Base-by-base conservation (phyloP, 2,888 invertebrate genomes). In the Drosophila rubida region DNA sequence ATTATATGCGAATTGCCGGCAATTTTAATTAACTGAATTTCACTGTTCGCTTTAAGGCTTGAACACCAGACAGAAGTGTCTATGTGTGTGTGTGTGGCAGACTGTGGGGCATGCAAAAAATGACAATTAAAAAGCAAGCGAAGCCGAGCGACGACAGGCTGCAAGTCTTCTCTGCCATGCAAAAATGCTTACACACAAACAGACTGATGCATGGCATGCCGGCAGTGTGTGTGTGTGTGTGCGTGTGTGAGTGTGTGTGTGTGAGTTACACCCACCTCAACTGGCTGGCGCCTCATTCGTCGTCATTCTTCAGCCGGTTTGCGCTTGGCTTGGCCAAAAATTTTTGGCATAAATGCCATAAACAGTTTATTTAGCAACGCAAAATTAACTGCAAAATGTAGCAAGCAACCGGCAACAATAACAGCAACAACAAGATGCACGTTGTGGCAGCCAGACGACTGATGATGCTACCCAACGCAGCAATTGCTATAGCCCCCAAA, bases 291-390 rank as follows among this genome's bases (percentile, higher is more conserved):
- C 42, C 66, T 65, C 77, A 73, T 74, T 64, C 70, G 71, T 63
- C 65, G 71, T 63, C 82, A 69, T 79, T 66, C 69, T 64, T 69
- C 77, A 76, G 58, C 63, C 64, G 48, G 71, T 27, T 55, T 53
- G 63, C 23, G 60, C 55, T 32, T 44, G 63, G 62, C 45, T 69
- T 81, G 68, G 67, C 75, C 86, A 81, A 80, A 75, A 87, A 81
- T 85, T 87, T 81, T 85, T 87, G 88, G 85, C 88, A 87, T 87
- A 84, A 83, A 86, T 90, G 89, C 82, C 89, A 88, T 89, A 81
- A 89, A 86, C 87, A 87, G 90, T 89, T 89, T 89, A 90, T 89
- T 89, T 88, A 88, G 90, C 89, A 88, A 85, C 89, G 83, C 79
- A 87, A 89, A 89, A 89, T 89, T 90, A 89, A 90, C 90, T 89